A percentile compares a stretch with the other conserved stretches of the same genome.
phyloP scores from a whole-genome alignment of 2,888 invertebrate species.

The Neoascia interrupta region DNA sequence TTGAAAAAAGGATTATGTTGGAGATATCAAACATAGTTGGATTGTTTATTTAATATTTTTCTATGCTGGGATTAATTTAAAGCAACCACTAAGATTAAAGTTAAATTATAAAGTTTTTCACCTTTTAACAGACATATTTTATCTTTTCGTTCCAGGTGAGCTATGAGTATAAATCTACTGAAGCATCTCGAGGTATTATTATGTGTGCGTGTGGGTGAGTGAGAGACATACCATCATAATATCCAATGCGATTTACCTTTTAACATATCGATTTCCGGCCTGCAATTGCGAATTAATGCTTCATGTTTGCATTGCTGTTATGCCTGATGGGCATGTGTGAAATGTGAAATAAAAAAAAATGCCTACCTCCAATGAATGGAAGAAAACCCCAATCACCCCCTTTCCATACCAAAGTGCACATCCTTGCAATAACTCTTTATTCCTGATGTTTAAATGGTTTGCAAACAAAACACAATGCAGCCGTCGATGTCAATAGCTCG shows the following conservation, averaged over 20 bases:
- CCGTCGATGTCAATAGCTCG: conserved; percentile 57
- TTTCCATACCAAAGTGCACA: conserved; percentile 8
- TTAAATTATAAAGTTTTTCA: too few relatives aligned
- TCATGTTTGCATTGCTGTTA: conserved; percentile 37
- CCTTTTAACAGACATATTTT: neutral
- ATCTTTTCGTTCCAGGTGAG: conserved; percentile 45
- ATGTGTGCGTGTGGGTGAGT: conserved; percentile 39
- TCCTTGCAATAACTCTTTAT: conserved; percentile 44
- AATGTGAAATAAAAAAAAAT: conserved; percentile 29
- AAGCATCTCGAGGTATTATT: too few relatives aligned
- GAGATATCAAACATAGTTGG: neutral
- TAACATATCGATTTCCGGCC: conserved; percentile 43
- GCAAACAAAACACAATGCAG: conserved; percentile 30
- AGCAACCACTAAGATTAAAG: too few relatives aligned
- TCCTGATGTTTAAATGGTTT: conserved; percentile 42
- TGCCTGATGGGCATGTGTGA: conserved; percentile 24
- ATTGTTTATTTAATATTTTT: neutral
- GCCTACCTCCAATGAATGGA: neutral
- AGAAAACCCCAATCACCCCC: conserved; percentile 10
- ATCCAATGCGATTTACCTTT: conserved; percentile 38
- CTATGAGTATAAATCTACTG: too few relatives aligned
- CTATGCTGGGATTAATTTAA: too few relatives aligned
- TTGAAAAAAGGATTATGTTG: conserved; percentile 8
- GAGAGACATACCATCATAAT: conserved; percentile 28
- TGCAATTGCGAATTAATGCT: conserved; percentile 39